phyloP scores from a whole-genome alignment of 2,797 vertebrate genomes.

The Silurus lanzhouensis region DNA sequence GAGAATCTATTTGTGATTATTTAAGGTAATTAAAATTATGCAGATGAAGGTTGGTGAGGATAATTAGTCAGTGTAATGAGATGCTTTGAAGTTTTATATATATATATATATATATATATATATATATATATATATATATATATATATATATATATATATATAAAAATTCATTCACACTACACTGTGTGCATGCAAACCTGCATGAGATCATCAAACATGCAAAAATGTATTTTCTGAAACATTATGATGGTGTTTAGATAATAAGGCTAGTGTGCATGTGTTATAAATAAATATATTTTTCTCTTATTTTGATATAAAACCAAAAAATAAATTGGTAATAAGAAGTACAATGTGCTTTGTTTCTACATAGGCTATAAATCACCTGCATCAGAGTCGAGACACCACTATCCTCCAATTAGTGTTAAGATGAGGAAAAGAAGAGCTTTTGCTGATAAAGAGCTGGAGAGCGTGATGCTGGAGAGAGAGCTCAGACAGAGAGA shows the following conservation, averaged over 20 bases:
- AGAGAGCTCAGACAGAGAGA: constrained; percentile 72
- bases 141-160: too few relatives aligned
- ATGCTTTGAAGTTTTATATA: not conserved
- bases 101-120: not conserved
- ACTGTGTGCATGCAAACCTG: not conserved
- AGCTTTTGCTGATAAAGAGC: constrained; percentile 77
- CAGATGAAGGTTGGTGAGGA: constrained; percentile 47
- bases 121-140: not conserved
- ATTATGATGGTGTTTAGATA: too few relatives aligned
- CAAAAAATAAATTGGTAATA: not conserved
- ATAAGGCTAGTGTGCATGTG: not conserved
- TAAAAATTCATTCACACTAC: not conserved
- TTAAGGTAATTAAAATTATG: constrained; percentile 61
- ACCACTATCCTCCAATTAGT: constrained; percentile 65
- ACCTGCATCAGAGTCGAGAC: constrained; percentile 55
- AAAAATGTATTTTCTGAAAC: not conserved
- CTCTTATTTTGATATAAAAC: not conserved
- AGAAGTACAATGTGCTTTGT: not conserved
- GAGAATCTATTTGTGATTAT: constrained; percentile 56
- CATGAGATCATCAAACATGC: not conserved
- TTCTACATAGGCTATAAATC: constrained; percentile 64
- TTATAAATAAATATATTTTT: not conserved
- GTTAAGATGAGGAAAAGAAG: constrained; percentile 75
- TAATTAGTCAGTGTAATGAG: not conserved
- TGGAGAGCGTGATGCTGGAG: constrained; percentile 77